Base-by-base conservation (phyloP, 2,888 invertebrate species). In the Campopleginae sp. region DNA sequence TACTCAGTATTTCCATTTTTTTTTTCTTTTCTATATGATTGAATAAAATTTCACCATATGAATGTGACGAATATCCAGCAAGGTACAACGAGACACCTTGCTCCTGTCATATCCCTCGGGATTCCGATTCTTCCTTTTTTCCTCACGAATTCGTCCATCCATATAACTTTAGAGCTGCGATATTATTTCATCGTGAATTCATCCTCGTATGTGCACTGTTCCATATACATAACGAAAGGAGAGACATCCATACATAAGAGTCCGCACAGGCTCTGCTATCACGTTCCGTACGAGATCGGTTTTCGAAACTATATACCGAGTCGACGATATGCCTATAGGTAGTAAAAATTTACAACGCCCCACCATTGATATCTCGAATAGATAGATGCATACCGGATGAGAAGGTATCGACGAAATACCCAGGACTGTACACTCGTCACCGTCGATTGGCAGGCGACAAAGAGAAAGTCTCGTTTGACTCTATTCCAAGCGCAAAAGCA, bases 131-230 rank as follows among this genome's bases (percentile, higher is more conserved):
- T 66, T 7, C 23, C 33, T 31, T 54, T 72, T 38, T 71, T 38
- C 42, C 31, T 51, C 58, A 2, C 10, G 14, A 54, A 19, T 38
- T 17, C 38, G 6, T 44, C 58, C 38, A 14, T 44, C 58, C 19
- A 17, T 54, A 68, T 33, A 81, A 54, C 68, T 54, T 8, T 87
- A 86, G n/a, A n/a, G 51, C 77, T 83, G 78, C 85, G 74, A 86
- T 86, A 89, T 89, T 88, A 90, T 90, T 89, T 85, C 82, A 84
- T 81, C 84, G 86, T 58, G 58, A 58, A 74, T 74, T 74, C 58
- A 74, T 58, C 42, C 27, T 42, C 33, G 38, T 42, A 54, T 46
- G 38, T 54, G 51, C 58, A 58, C 23, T 14, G 42, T 23, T 27
- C 31, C 31, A 48, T 63, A 48, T 12, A 19, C 19, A 51, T 51